Evolutionary conservation across 1,140 invertebrate genomes (phyloP), one percentile per base, ranked within the genome.

Genomic region (Theocolax elegans): DNA sequence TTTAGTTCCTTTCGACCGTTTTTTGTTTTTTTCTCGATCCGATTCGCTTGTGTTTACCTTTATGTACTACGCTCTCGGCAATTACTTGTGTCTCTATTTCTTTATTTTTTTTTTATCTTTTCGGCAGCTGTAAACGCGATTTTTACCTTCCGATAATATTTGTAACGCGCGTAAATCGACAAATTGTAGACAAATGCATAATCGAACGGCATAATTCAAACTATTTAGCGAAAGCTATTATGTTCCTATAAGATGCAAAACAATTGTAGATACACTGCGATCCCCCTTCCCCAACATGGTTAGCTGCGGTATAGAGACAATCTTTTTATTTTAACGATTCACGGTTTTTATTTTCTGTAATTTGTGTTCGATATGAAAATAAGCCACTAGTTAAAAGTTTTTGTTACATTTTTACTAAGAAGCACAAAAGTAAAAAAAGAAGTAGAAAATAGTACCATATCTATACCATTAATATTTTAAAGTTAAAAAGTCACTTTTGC

Each of bases 211-310:
- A 69, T 63, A 69, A 69, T 69, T 62, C 19, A 62, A 63, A 69
- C 48, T 53, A 62, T 54, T 62, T 23, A 54, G 59, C 38, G 35
- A 69, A 62, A 62, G 58, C 58, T 54, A 63, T 69, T 69, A 69
- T 63, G 67, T 69, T 69, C 67, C 67, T 69, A 69, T 69, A 25
- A 69, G 67, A 69, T 63, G 59, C 58, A 62, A 63, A 63, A 69
- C 4, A 63, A 69, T 54, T 69, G 58, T 62, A 54, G 29, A 69
- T 62, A 69, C 29, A 62, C 46, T 54, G 21, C 62, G 58, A 60
- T 62, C 10, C 25, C 38, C 48, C n/a, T n/a, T n/a, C n/a, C n/a
- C n/a, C n/a, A n/a, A n/a, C n/a, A 42, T 42, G 35, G 21, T 60
- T 51, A 53, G 58, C 38, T 65, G 48, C 48, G 13, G 10, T 59